Evolutionary conservation across 2,113 vertebrate genomes (phyloP), one percentile per base, ranked within the genome.

Genomic region (Eretmochelys imbricata): DNA sequence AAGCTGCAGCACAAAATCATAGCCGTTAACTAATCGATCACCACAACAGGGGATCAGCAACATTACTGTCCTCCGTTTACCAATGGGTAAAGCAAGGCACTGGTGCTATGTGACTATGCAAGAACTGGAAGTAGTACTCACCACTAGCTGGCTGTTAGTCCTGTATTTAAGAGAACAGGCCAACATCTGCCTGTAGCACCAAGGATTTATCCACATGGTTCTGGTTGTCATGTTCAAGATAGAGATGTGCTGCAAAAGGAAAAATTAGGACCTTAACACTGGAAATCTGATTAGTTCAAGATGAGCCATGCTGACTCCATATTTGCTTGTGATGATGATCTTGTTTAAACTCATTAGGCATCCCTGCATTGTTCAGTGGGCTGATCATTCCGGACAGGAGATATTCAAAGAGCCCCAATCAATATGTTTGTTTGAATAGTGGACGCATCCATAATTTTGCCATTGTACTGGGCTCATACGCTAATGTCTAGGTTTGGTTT

Each of bases 201-300:
- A 13, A 80, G 53, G 51, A 84, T 86, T 93, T 87, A 90, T 22
- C 35, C 46, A 91, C 31, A 84, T n/a, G 50, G 10, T 19, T 96
- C 87, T 81, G 93, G 55, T 54, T 53, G 82, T 84, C 69, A 4
- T 46, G 10, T 65, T n/a, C 84, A 75, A 81, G 54, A 72, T 48
- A 88, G 88, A 88, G 49, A 91, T 2, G 35, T 65, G 86, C 53
- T 16, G 10, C 75, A 89, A 89, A 72, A 76, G 42, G 27, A 82
- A 19, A 92, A 93, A 95, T 94, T 94, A 79, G 91, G 24, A 48
- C 78, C 53, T 38, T 89, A 80, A 89, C 75, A 51, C 72, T 57
- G 42, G 86, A 85, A 96, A 95, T 83, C 75, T 87, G 48, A 89
- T 95, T 96, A 95, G 57, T 89, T 85, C 79, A 95, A 90, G 95